phyloP scores from a whole-genome alignment of 2,888 invertebrate species.

The Schizaphis graminum region DNA sequence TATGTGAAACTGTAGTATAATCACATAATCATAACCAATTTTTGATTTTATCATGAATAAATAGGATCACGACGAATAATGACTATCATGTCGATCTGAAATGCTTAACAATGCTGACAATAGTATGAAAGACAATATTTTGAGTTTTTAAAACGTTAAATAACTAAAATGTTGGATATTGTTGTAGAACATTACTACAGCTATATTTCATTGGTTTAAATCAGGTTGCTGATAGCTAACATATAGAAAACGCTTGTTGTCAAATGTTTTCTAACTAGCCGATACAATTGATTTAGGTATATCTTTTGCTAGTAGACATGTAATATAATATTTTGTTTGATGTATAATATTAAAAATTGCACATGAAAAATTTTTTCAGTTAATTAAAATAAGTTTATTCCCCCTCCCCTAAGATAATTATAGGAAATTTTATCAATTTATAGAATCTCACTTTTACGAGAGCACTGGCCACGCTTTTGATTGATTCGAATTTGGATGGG shows the following conservation, averaged over 20 bases:
- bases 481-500: conserved; percentile 67
- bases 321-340: background rate
- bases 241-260: background rate
- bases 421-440: background rate
- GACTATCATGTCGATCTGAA: no score
- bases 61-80: no score
- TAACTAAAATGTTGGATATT: no score
- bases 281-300: background rate
- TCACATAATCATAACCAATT: no score
- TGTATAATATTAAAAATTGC: background rate
- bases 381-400: background rate
- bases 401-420: background rate
- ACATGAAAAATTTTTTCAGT: background rate
- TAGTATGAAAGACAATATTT: no score
- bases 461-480: conserved; percentile 41
- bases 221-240: background rate
- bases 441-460: conserved; percentile 65
- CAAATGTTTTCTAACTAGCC: background rate
- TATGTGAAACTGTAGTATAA: no score
- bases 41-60: no score
- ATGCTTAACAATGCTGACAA: no score
- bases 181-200: no score
- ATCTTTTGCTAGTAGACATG: background rate
- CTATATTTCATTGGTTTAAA: background rate
- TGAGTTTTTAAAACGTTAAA: no score